phyloP scores from a whole-genome alignment of 2,888 invertebrate species.

The Tryphoninae sp. region DNA sequence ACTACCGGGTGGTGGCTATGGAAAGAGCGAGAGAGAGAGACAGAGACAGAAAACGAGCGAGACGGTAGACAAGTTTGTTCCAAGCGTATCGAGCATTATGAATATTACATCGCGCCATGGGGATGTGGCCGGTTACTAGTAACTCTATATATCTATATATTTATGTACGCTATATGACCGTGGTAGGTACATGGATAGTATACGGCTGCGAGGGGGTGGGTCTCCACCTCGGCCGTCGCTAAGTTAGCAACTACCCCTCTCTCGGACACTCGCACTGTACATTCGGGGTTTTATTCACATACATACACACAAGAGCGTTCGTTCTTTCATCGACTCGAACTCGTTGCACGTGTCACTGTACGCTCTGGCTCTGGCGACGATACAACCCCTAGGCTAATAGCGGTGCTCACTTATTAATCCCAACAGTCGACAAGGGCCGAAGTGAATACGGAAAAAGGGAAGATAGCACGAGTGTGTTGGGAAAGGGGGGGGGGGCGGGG shows the following conservation, averaged over 20 bases:
- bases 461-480: constrained; percentile 14
- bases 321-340: constrained; percentile 18
- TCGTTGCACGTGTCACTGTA: constrained; percentile 6
- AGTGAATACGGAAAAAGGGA: constrained; percentile 5
- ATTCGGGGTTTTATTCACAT: background rate
- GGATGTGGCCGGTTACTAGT: constrained; percentile 45
- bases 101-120: constrained; percentile 61
- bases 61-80: constrained; percentile 60
- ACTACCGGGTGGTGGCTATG: constrained; percentile 49
- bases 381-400: constrained; percentile 46
- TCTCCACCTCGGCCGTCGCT: constrained; percentile 51
- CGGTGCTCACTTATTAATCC: constrained; percentile 56
- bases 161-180: background rate
- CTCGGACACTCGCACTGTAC: constrained; percentile 33
- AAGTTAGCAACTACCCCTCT: constrained; percentile 44
- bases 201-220: constrained; percentile 19
- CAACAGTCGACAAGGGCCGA: constrained; percentile 40
- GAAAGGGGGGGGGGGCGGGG: background rate
- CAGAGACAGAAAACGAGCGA: constrained; percentile 9
- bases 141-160: background rate
- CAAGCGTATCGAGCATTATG: constrained; percentile 63
- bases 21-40: constrained; percentile 13
- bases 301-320: background rate
- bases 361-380: constrained; percentile 9
- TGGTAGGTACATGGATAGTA: constrained; percentile 2